Percentiles rank a stretch among this genome's conserved stretches.
These are phyloP conservation scores for Corythaeola cristata DNA, from an alignment of 2,113 vertebrate species.

Conservation along the genomic window DNA sequence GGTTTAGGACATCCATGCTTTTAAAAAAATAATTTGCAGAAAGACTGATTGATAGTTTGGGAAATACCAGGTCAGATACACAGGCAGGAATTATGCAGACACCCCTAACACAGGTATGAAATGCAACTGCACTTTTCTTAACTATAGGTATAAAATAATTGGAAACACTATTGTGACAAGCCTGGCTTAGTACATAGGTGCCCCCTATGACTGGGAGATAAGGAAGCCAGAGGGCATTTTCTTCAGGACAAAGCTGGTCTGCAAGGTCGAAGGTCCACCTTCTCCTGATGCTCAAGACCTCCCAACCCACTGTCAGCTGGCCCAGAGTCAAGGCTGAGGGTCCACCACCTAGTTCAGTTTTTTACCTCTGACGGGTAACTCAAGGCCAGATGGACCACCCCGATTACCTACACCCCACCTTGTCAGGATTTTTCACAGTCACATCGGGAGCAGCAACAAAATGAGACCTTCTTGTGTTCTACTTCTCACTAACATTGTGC, in stretches of 20 bases:
- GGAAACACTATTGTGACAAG: not conserved
- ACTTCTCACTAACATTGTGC: not conserved
- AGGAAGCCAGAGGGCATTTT: not conserved
- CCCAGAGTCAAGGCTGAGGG: not conserved
- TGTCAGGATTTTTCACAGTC: not conserved
- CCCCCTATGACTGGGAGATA: not conserved
- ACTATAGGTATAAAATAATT: not conserved
- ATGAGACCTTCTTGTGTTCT: not conserved
- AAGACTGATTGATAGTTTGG: not conserved
- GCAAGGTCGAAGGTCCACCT: not conserved
- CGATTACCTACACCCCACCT: not conserved
- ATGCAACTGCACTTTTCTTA: not conserved
- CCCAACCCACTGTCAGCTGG: not conserved
- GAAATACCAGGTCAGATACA: not conserved
- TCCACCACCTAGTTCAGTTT: not conserved
- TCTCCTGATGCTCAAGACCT: not conserved
- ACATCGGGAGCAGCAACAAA: accelerated
- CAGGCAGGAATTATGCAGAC: not conserved
- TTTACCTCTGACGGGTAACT: not conserved
- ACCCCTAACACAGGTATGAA: not conserved
- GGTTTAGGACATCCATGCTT: not conserved
- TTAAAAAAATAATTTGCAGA: not conserved
- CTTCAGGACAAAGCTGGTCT: not conserved
- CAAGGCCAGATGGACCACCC: not conserved
- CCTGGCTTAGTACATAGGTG: not conserved